Percentiles rank a stretch among this genome's conserved stretches.
Evolutionary conservation across 2,888 invertebrate genomes (phyloP).

Genomic region (Melikaiella ostensackeni): DNA sequence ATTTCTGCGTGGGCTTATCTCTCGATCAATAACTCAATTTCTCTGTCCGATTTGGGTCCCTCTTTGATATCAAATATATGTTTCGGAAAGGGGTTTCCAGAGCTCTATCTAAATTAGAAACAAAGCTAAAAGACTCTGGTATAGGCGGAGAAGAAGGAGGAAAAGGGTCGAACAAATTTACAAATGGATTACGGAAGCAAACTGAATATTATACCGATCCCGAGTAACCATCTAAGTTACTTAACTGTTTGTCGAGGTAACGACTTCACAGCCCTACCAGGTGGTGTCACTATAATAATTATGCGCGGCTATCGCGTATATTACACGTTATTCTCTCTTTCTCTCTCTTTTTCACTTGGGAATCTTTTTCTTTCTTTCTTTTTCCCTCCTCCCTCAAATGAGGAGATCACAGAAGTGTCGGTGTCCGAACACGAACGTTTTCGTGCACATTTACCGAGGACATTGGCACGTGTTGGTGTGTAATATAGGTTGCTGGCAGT

Average conservation of each 20-base stretch:
- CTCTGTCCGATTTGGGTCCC: background rate
- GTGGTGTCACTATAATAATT: constrained; percentile 73
- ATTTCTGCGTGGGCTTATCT: background rate
- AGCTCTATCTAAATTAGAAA: background rate
- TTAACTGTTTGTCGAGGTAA: constrained; percentile 71
- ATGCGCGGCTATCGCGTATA: constrained; percentile 54
- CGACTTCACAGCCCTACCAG: constrained; percentile 70
- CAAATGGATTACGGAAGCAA: constrained; percentile 66
- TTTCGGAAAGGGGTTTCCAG: background rate
- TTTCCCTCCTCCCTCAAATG: constrained; percentile 49
- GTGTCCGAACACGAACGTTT: constrained; percentile 43
- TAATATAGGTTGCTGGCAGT: constrained; percentile 71
- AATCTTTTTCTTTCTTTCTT: background rate
- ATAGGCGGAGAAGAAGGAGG: constrained; percentile 24
- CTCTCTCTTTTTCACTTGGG: background rate
- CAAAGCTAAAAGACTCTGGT: constrained; percentile 13
- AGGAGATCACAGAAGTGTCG: constrained; percentile 34
- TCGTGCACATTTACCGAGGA: constrained; percentile 60
- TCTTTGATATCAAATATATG: background rate
- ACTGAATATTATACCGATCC: constrained; percentile 67
- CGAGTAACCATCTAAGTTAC: constrained; percentile 61
- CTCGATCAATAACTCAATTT: constrained; percentile 5
- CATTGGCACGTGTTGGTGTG: constrained; percentile 67
- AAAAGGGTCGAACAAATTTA: constrained; percentile 56
- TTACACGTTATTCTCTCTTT: constrained; percentile 41